A percentile compares a stretch with the other conserved stretches of the same genome.
phyloP scores from a whole-genome alignment of 37 sponge, comb jelly and placozoan species.

The Geodia barretti region DNA sequence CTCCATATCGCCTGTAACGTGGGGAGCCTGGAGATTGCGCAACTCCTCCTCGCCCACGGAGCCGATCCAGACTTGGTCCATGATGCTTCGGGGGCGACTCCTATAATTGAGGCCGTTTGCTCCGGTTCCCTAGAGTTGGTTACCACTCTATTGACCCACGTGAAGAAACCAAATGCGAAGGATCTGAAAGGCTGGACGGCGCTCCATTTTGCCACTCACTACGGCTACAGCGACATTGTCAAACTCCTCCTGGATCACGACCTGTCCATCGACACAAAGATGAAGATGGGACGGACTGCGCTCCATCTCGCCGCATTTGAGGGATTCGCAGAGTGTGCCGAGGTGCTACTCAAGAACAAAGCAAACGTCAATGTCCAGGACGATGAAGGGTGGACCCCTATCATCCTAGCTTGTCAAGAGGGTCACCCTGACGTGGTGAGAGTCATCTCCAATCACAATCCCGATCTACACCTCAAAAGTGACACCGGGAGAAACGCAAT shows the following conservation, averaged over 20 bases:
- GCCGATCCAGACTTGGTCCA: slow-evolving; percentile 53
- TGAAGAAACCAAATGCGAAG: slow-evolving; percentile 38
- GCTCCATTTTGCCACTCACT: slow-evolving; percentile 84
- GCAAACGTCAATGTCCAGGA: slow-evolving; percentile 71
- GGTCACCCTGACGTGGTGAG: slow-evolving; percentile 69
- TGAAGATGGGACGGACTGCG: slow-evolving; percentile 75
- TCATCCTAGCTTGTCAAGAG: slow-evolving; percentile 81
- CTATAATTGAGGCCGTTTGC: slow-evolving; percentile 77
- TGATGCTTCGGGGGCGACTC: slow-evolving; percentile 54
- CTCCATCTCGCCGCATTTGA: slow-evolving; percentile 85
- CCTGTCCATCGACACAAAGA: slow-evolving; percentile 54
- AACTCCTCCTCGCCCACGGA: slow-evolving; percentile 61
- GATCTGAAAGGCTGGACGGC: slow-evolving; percentile 79
- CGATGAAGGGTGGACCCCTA: slow-evolving; percentile 80
- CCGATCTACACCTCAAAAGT: slow-evolving; percentile 59
- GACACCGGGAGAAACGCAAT: slow-evolving; percentile 76
- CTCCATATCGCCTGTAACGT: slow-evolving; percentile 75
- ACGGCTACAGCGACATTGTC: slow-evolving; percentile 54
- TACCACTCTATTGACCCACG: slow-evolving; percentile 29
- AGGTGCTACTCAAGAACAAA: slow-evolving; percentile 43
- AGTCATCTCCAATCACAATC: slow-evolving; percentile 30
- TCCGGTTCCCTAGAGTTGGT: slow-evolving; percentile 66
- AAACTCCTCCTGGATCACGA: slow-evolving; percentile 51
- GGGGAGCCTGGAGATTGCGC: slow-evolving; percentile 54
- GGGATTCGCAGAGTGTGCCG: slow-evolving; percentile 71